Base-by-base conservation (phyloP, 1,140 invertebrate species). In the Penaeus japonicus region DNA sequence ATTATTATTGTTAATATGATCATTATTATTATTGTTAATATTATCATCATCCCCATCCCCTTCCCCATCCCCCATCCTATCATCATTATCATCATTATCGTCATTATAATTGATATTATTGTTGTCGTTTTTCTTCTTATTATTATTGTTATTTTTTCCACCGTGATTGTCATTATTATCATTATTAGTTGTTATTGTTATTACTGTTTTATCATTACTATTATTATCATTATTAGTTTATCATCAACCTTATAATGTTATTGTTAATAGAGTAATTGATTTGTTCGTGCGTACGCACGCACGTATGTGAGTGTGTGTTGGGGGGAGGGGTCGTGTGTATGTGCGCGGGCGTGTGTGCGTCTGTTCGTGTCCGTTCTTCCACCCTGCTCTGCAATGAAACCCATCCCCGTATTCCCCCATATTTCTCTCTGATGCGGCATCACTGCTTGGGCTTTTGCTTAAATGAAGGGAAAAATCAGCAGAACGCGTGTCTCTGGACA, bases 241-340 rank as follows among this genome's bases (percentile, higher is more conserved):
- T 27, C 32, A 80, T 53, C 24, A 35, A 39, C 55, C 39, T 47
- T 32, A 53, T 80, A 53, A 27, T 12, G 17, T 24, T 24, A 73
- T 18, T 12, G 12, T 12, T 73, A 7, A 73, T 73, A 12, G 70
- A 35, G 73, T 32, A 35, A 32, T 39, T 17, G 18, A 35, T 77
- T 4, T 77, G 18, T 5, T 10, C 35, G 4, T 10, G 73, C 5
- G 73, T 5, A 39, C 17, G 27, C 39, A 35, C 10, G 73, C 39
- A 35, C 39, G 73, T 77, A 35, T 77, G 73, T 77, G 73, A 35
- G 73, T 77, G 73, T 77, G 73, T 77, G 73, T 77, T n/a, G n/a
- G n/a, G n/a, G n/a, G n/a, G n/a, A n/a, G n/a, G n/a, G n/a, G n/a
- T 22, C 59, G 2, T 65, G 12, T 65, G 12, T 65, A 65, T 65